These are phyloP conservation scores for Tridacna gigas DNA, from an alignment of 2,888 invertebrate species.

Conservation along the genomic window DNA sequence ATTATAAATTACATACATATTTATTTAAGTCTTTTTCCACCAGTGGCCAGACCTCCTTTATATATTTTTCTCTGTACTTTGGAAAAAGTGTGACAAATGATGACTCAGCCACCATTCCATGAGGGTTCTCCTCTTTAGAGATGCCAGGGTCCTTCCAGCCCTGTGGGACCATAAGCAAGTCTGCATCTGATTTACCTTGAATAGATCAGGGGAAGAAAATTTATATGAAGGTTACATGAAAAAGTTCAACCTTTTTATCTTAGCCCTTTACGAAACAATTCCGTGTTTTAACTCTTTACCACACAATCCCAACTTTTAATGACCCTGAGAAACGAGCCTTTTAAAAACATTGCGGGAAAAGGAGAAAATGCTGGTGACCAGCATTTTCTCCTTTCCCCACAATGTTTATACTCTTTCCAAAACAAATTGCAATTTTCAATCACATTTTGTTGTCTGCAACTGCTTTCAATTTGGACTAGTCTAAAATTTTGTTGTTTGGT, in stretches of 20 bases:
- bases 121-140: conserved; percentile 94
- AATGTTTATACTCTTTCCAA: background rate
- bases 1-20: conserved; percentile 85
- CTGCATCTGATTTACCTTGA: background rate
- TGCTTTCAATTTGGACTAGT: too few relatives aligned
- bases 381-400: background rate
- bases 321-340: too few relatives aligned
- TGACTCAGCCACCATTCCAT: conserved; percentile 95
- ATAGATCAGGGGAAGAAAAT: background rate
- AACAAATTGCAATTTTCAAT: too few relatives aligned
- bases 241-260: background rate
- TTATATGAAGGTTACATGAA: too few relatives aligned
- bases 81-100: conserved; percentile 99
- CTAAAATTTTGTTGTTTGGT: too few relatives aligned
- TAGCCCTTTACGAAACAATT: too few relatives aligned
- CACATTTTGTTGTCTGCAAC: too few relatives aligned
- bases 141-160: conserved; percentile 89
- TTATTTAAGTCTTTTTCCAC: conserved; percentile 94
- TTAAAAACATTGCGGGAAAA: background rate
- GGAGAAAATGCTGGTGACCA: background rate
- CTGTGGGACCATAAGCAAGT: conserved; percentile 81
- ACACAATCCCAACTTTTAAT: too few relatives aligned
- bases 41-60: conserved; percentile 97
- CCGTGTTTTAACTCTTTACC: too few relatives aligned
- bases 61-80: conserved; percentile 97